Evolutionary conservation across 2,797 vertebrate species (phyloP).

Genomic region (Serranus cabrilla): DNA sequence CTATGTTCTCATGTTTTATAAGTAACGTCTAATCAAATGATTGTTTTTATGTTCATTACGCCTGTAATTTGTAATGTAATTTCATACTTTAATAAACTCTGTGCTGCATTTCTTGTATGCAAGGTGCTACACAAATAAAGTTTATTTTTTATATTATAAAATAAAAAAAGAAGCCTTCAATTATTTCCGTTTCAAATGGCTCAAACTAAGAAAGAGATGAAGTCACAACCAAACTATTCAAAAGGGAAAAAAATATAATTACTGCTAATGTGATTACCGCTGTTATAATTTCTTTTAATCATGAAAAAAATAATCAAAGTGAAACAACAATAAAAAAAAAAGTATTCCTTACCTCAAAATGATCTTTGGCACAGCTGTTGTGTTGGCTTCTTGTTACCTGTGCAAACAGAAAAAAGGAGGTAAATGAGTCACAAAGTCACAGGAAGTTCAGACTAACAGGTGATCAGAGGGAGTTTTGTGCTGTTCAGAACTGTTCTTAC

Average conservation of each 20-base stretch:
- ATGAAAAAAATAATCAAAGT: neutral
- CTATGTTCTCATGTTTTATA: too few species aligned
- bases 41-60: too few species aligned
- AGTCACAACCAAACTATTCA: conserved; percentile 1
- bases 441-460: conserved; percentile 12
- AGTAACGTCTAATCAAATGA: too few species aligned
- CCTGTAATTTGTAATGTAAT: too few species aligned
- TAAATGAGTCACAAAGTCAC: conserved; percentile 23
- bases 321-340: neutral
- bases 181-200: too few species aligned
- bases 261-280: neutral
- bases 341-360: conserved; percentile 72
- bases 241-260: neutral
- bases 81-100: too few species aligned
- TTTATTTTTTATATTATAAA: too few species aligned
- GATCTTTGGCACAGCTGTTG: conserved; percentile 67
- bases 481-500: conserved; percentile 1
- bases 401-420: conserved; percentile 33
- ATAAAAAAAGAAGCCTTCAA: too few species aligned
- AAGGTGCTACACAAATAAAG: too few species aligned
- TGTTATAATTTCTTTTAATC: neutral
- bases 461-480: neutral
- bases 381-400: conserved; percentile 78
- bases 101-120: too few species aligned
- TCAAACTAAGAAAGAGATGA: neutral